Percentiles rank a stretch among this genome's conserved stretches.
These are phyloP conservation scores for Bubo blakistoni DNA, from an alignment of 2,113 vertebrate genomes.

Conservation along the genomic window DNA sequence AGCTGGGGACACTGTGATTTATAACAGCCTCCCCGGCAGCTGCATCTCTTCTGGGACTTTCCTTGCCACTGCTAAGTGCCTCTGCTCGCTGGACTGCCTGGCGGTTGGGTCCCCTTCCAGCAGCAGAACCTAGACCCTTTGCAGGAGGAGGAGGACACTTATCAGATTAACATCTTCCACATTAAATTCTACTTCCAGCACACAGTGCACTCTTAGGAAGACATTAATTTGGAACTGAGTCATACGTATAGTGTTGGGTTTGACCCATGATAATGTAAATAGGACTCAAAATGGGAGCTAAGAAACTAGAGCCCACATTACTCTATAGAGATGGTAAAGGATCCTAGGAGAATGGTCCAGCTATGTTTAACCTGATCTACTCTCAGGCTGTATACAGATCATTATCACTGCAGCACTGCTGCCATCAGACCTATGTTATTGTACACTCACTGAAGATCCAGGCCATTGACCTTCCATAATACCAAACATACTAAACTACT, in stretches of 20 bases:
- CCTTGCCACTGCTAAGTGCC: background rate
- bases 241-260: background rate
- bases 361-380: background rate
- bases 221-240: background rate
- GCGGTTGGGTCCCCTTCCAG: background rate
- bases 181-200: background rate
- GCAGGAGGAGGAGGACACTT: background rate
- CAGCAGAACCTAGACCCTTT: background rate
- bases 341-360: background rate
- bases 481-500: background rate
- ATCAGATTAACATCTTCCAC: background rate
- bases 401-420: background rate
- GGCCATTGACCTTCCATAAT: background rate
- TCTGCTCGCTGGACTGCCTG: background rate
- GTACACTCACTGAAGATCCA: background rate
- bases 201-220: background rate
- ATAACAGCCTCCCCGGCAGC: background rate
- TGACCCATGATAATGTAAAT: background rate
- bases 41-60: background rate
- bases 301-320: background rate
- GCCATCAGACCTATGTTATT: background rate
- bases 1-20: background rate
- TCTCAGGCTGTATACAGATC: background rate
- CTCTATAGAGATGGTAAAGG: background rate
- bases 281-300: background rate